phyloP scores from a whole-genome alignment of 2,888 invertebrate species.

The Argyresthia albistria region DNA sequence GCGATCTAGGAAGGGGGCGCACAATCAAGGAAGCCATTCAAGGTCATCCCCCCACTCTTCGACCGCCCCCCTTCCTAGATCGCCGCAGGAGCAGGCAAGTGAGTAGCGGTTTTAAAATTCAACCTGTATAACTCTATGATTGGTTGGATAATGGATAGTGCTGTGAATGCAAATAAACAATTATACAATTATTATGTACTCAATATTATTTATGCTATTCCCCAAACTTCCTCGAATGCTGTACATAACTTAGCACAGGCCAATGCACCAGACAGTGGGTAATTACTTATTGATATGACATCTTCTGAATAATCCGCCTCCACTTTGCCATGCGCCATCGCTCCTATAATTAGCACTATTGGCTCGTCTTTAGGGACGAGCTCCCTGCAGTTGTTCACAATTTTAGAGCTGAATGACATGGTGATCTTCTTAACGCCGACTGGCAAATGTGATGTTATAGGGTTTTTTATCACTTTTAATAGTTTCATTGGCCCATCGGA shows the following conservation, averaged over 20 bases:
- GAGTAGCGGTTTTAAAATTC: too few relatives aligned
- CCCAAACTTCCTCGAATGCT: conserved; percentile 96
- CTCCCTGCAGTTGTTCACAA: conserved; percentile 78
- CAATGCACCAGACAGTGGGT: conserved; percentile 96
- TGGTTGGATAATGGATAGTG: too few relatives aligned
- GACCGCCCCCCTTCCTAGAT: too few relatives aligned
- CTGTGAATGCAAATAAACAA: too few relatives aligned
- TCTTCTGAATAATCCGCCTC: conserved; percentile 92
- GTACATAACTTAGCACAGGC: conserved; percentile 96
- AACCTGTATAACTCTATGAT: too few relatives aligned
- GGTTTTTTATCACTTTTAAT: conserved; percentile 97
- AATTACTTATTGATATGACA: conserved; percentile 93
- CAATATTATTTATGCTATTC: conserved; percentile 44
- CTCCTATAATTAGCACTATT: conserved; percentile 92
- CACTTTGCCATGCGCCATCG: conserved; percentile 97
- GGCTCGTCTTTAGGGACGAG: conserved; percentile 87
- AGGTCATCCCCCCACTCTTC: too few relatives aligned
- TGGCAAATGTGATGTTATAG: conserved; percentile 93
- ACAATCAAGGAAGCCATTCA: too few relatives aligned
- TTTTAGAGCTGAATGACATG: conserved; percentile 90
- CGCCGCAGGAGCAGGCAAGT: too few relatives aligned
- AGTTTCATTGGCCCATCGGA: conserved; percentile 91
- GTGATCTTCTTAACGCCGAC: conserved; percentile 92
- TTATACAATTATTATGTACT: not conserved
- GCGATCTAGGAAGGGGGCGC: too few relatives aligned